Evolutionary conservation across 2,797 vertebrate species (phyloP).

Genomic region (Parauchenoglanis ngamensis): DNA sequence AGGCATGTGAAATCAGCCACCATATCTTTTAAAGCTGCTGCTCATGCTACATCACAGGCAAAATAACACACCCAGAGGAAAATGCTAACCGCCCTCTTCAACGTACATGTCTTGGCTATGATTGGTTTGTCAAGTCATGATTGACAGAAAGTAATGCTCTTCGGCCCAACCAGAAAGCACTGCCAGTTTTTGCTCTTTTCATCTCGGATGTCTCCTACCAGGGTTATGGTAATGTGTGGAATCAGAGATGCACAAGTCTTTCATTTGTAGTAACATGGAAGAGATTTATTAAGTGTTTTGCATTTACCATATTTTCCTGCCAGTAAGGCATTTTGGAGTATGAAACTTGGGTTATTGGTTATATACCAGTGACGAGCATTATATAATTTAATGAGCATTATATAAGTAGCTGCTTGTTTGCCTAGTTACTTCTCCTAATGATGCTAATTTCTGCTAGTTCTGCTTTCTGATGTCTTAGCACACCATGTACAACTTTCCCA

Average conservation of each 20-base stretch:
- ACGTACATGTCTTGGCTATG: background rate
- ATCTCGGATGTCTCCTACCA: background rate
- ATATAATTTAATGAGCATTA: background rate
- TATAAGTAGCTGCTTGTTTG: slow-evolving; percentile 1
- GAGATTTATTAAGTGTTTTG: background rate
- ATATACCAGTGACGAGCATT: background rate
- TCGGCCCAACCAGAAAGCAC: background rate
- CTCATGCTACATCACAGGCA: background rate
- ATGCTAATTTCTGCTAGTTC: background rate
- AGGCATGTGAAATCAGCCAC: background rate
- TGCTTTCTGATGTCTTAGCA: background rate
- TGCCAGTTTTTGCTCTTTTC: background rate
- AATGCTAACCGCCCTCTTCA: background rate
- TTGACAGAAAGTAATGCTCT: background rate
- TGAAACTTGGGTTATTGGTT: background rate
- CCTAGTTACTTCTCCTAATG: background rate
- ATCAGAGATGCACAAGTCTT: background rate
- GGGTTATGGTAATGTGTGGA: background rate
- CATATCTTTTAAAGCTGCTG: background rate
- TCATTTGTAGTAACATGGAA: background rate
- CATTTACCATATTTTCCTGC: background rate
- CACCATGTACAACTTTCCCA: background rate
- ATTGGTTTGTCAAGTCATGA: background rate
- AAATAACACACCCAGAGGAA: background rate
- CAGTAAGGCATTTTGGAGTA: background rate